These are phyloP conservation scores for Origma solitaria DNA, from an alignment of 2,113 vertebrate genomes.

Conservation along the genomic window DNA sequence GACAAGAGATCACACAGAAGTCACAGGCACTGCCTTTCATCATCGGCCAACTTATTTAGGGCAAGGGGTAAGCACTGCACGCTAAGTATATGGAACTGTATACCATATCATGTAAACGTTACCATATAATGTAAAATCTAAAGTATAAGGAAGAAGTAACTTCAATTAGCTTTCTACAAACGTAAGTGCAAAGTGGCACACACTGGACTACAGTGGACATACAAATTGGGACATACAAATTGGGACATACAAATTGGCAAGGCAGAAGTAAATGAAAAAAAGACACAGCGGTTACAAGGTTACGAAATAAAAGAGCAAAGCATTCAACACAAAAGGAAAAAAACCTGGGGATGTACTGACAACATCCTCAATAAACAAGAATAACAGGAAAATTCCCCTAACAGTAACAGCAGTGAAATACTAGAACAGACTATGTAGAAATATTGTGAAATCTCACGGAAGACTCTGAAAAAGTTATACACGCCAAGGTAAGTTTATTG, in stretches of 20 bases:
- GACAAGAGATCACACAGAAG: not conserved
- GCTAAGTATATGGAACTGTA: not conserved
- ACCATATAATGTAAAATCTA: not conserved
- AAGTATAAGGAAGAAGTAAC: not conserved
- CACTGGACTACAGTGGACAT: not conserved
- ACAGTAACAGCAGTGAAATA: not conserved
- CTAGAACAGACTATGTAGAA: not conserved
- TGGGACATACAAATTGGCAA: not conserved
- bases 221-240: not conserved
- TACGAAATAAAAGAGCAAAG: not conserved
- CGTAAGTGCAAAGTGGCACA: fast-evolving
- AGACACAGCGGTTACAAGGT: fast-evolving
- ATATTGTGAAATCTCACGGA: not conserved
- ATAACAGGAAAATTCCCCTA: not conserved
- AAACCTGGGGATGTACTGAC: not conserved
- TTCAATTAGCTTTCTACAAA: not conserved
- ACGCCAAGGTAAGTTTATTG: not conserved
- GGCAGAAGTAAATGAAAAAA: not conserved
- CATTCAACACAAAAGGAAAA: not conserved
- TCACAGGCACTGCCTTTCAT: not conserved
- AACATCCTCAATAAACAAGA: not conserved
- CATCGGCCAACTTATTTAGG: not conserved
- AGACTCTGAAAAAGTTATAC: not conserved
- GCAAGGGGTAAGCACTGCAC: not conserved
- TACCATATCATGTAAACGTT: not conserved